Evolutionary conservation across 2,113 vertebrate genomes (phyloP).

Genomic region (Poeciliopsis prolifica): DNA sequence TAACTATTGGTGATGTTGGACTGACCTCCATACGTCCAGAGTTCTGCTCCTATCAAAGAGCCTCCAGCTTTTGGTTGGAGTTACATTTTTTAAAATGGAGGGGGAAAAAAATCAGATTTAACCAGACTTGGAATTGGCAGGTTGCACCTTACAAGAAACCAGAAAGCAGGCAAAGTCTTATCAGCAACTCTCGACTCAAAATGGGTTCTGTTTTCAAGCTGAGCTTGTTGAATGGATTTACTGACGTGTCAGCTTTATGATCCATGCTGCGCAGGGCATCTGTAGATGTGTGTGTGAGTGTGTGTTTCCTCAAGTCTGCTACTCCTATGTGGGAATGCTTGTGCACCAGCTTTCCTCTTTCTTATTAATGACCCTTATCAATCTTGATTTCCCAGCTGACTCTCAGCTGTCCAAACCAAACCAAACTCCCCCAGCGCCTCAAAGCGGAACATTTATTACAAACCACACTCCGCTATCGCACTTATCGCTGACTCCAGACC

Average conservation of each 20-base stretch:
- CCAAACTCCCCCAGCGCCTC: conserved; percentile 5
- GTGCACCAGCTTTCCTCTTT: conserved; percentile 50
- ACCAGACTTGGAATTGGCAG: not conserved
- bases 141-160: not conserved
- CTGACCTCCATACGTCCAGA: not conserved
- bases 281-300: not conserved
- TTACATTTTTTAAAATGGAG: not conserved
- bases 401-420: conserved; percentile 40
- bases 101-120: not conserved
- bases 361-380: conserved; percentile 74
- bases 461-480: conserved; percentile 19
- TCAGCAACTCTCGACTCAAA: not conserved
- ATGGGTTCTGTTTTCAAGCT: conserved; percentile 53
- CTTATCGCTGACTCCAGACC: conserved; percentile 23
- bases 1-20: no score
- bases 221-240: conserved; percentile 51
- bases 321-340: conserved; percentile 35
- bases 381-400: conserved; percentile 67
- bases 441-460: conserved; percentile 33
- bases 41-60: not conserved
- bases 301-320: conserved; percentile 11
- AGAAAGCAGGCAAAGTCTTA: not conserved
- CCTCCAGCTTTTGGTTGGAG: not conserved
- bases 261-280: conserved; percentile 31
- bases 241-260: conserved; percentile 47